A percentile compares a stretch with the other conserved stretches of the same genome.
phyloP scores from a whole-genome alignment of 2,888 invertebrate species.

The Sicus ferrugineus region DNA sequence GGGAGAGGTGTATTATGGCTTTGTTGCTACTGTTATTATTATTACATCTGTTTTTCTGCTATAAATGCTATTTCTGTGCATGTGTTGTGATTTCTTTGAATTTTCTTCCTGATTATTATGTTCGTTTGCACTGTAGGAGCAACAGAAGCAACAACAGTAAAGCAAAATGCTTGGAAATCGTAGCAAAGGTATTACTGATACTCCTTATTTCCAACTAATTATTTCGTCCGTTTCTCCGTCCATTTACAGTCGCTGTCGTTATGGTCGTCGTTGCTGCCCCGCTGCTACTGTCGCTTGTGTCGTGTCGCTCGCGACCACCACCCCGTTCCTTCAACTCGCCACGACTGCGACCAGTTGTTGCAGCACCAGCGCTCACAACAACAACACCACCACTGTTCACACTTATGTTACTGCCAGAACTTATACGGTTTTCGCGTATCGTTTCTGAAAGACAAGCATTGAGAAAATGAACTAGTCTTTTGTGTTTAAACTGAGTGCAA shows the following conservation, averaged over 20 bases:
- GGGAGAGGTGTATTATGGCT: background rate
- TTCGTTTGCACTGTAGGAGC: conserved; percentile 22
- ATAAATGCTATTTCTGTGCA: background rate
- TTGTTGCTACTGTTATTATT: conserved; percentile 21
- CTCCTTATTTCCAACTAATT: conserved; percentile 40
- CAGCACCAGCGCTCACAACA: conserved; percentile 44
- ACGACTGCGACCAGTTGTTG: conserved; percentile 40
- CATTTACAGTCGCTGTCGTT: conserved; percentile 47
- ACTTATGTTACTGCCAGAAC: conserved; percentile 48
- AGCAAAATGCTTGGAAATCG: conserved; percentile 25
- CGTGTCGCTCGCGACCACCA: conserved; percentile 49
- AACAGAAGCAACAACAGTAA: conserved; percentile 28
- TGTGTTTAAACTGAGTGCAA: background rate
- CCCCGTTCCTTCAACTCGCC: conserved; percentile 26
- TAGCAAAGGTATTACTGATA: conserved; percentile 13
- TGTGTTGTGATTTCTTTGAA: conserved; percentile 3
- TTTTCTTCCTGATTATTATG: conserved; percentile 6
- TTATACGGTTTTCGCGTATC: conserved; percentile 54
- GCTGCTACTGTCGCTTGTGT: conserved; percentile 50
- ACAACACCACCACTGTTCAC: conserved; percentile 47
- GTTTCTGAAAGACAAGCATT: conserved; percentile 44
- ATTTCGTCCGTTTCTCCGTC: conserved; percentile 60
- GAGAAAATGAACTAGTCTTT: conserved; percentile 1
- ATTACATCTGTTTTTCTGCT: background rate
- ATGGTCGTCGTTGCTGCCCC: conserved; percentile 44